These are phyloP conservation scores for Athrips mouffetella DNA, from an alignment of 2,888 invertebrate species.

Conservation along the genomic window DNA sequence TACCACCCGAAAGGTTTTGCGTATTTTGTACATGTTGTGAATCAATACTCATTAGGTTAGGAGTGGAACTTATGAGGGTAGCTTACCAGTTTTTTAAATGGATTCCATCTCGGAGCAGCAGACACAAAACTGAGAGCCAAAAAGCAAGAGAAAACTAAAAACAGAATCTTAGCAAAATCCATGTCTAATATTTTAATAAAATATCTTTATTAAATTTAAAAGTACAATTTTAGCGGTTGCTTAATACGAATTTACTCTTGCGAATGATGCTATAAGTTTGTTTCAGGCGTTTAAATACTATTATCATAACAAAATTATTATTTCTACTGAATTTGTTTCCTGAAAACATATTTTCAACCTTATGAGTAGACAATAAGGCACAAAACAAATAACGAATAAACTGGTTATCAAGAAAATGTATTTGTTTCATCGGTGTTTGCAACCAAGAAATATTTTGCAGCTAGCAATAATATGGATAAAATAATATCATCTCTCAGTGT, in stretches of 20 bases:
- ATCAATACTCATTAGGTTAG: not conserved
- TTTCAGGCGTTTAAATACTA: not conserved
- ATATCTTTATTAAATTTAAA: not conserved
- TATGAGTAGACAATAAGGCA: not conserved
- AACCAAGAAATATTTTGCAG: not conserved
- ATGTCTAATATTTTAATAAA: slow-evolving; percentile 26
- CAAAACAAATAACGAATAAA: not conserved
- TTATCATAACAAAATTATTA: not conserved
- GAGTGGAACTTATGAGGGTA: not conserved
- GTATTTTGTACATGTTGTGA: no score
- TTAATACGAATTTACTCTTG: not conserved
- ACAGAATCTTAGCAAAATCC: slow-evolving; percentile 44
- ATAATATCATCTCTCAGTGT: no score
- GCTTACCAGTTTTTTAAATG: slow-evolving; percentile 55
- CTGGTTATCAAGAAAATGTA: not conserved
- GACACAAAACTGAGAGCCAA: slow-evolving; percentile 39
- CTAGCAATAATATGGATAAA: not conserved
- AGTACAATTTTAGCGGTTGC: not conserved
- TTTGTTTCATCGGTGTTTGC: not conserved
- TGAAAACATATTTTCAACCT: not conserved
- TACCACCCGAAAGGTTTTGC: no score
- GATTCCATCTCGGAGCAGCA: slow-evolving; percentile 47
- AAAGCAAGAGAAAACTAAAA: slow-evolving; percentile 44
- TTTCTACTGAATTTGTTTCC: not conserved
- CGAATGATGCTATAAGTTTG: not conserved